A percentile compares a stretch with the other conserved stretches of the same genome.
Evolutionary conservation across 2,888 invertebrate genomes (phyloP).

Genomic region (Agrochola lychnidis): DNA sequence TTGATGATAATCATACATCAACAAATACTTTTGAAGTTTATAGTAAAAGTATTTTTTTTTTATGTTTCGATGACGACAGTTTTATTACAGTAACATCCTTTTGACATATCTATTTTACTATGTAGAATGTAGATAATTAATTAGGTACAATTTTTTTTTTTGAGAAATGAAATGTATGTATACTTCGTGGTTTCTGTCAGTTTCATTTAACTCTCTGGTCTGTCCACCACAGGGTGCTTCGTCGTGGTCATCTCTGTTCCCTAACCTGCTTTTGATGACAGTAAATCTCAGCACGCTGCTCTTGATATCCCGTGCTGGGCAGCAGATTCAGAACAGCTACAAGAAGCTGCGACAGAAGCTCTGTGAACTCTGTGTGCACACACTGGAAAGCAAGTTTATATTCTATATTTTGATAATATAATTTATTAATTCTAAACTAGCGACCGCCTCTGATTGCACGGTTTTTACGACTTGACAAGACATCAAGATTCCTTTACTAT

Average conservation of each 20-base stretch:
- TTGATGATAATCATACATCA: too few species aligned
- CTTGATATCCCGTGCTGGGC: conserved; percentile 69
- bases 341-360: conserved; percentile 64
- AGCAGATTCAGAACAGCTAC: conserved; percentile 67
- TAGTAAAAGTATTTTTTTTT: too few species aligned
- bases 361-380: conserved; percentile 65
- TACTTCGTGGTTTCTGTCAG: too few species aligned
- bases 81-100: too few species aligned
- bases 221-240: conserved; percentile 55
- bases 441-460: too few species aligned
- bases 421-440: neutral
- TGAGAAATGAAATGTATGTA: too few species aligned
- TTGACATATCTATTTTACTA: too few species aligned
- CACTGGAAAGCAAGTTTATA: conserved; percentile 31
- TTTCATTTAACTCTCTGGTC: neutral
- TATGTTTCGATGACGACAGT: too few species aligned
- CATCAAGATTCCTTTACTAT: neutral
- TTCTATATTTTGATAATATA: neutral
- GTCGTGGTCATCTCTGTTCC: conserved; percentile 2
- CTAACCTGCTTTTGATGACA: conserved; percentile 47
- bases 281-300: conserved; percentile 63
- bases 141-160: too few species aligned
- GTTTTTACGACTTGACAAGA: neutral
- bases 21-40: too few species aligned
- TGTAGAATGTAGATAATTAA: too few species aligned